Evolutionary conservation across 2,113 vertebrate genomes (phyloP), one percentile per base, ranked within the genome.

Genomic region (Gymnocephalus cernua): DNA sequence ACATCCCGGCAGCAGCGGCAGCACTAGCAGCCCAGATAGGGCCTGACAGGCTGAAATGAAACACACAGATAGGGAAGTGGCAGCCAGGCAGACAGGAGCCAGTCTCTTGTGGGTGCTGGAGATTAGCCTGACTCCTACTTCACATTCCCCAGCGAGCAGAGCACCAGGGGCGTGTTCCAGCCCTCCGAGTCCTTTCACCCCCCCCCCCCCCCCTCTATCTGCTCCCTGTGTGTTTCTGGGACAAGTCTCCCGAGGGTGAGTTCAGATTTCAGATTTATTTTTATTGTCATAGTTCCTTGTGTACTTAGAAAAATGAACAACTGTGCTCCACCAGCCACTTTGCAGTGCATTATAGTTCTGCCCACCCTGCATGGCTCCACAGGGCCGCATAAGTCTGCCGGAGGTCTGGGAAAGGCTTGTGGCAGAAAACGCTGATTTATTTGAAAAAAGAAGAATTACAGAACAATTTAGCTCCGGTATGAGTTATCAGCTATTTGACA

Each of bases 21-120:
- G 66, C 61, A 82, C 41, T 50, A 56, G 58, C 90, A 82, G 91
- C 86, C 93, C 94, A 95, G 96, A 96, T 95, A 95, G 93, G 85
- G 90, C 90, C 92, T 96, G 96, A 97, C 96, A 97, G 95, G 94
- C 93, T 95, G 95, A 96, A 97, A 96, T 95, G 95, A 96, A 96
- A 96, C 95, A 95, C 94, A 92, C 95, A 96, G 95, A 96, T 96
- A 94, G 94, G 93, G 93, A 95, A 91, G 92, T 94, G 94, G 95
- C 94, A 93, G 95, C 92, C 95, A 94, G 96, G 95, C 96, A 96
- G 95, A 96, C 96, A 95, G 96, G 96, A 96, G 94, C 96, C 96
- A 94, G 94, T 93, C 94, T 94, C 95, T 93, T 91, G 72, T 90
- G 78, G 92, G 94, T 91, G 91, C 92, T 92, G 93, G 93, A 95